A percentile compares a stretch with the other conserved stretches of the same genome.
phyloP scores from a whole-genome alignment of 1,140 invertebrate species.

The Zaprionus capensis region DNA sequence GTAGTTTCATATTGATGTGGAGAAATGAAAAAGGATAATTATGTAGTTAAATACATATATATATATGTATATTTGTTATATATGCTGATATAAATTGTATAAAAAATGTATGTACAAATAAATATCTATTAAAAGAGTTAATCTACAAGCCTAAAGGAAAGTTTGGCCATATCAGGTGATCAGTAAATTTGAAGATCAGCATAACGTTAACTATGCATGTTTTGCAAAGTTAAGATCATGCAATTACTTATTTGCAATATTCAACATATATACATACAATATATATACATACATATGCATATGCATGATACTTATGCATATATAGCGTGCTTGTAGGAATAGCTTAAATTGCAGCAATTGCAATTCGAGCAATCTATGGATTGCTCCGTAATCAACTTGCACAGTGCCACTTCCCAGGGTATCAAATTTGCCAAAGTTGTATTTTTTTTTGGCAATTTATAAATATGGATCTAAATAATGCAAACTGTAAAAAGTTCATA shows the following conservation, averaged over 20 bases:
- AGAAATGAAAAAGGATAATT: too few species aligned
- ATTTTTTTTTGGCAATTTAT: neutral
- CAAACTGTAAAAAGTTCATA: neutral
- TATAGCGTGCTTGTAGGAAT: neutral
- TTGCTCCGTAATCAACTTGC: neutral
- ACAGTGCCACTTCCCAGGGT: neutral
- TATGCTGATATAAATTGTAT: too few species aligned
- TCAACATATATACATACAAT: neutral
- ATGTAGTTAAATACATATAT: too few species aligned
- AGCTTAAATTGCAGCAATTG: neutral
- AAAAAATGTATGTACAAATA: too few species aligned
- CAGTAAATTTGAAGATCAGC: neutral
- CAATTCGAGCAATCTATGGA: neutral
- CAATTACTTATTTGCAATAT: neutral
- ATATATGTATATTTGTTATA: too few species aligned
- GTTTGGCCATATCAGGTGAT: too few species aligned
- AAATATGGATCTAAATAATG: neutral
- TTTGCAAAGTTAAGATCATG: neutral
- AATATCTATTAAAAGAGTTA: too few species aligned
- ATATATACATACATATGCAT: neutral
- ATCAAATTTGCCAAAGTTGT: slow-evolving; percentile 1
- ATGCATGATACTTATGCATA: neutral
- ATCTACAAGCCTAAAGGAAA: too few species aligned
- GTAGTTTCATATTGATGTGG: too few species aligned
- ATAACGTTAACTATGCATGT: neutral